Base-by-base conservation (phyloP, 2,113 vertebrate genomes). In the Anas platyrhynchos region DNA sequence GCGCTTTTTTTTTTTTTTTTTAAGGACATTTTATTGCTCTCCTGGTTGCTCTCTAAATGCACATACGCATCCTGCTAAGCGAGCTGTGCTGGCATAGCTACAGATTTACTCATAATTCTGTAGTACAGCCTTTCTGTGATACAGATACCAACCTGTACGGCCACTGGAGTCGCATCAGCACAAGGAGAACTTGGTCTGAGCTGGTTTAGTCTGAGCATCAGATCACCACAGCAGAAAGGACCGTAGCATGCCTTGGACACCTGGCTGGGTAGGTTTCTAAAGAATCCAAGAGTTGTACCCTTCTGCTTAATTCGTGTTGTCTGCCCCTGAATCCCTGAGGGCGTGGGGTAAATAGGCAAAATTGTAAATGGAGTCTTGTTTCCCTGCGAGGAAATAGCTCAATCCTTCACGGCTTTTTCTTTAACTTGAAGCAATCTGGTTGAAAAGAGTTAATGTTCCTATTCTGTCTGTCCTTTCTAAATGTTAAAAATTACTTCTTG, bases 141-240 rank as follows among this genome's bases (percentile, higher is more conserved):
- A 20, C 56, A 16, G 27, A 2, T 23, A 13, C 20, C 0, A 1
- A 50, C 32, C 61, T 17, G 5, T 36, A 23, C 6, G 5, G 29
- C 55, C 65, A 4, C 27, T 23, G 5, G 59, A 14, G 22, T 12
- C 38, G 4, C 26, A 8, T 41, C 38, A 43, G 63, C 10, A 16
- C 15, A 31, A 16, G 12, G 16, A 14, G 38, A 31, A 29, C 20
- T 43, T 66, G 63, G 12, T 29, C 27, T 27, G 38, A 63, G 25
- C 36, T 20, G 12, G 11, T 43, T 43, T 43, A 41, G 63, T 20
- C 63, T 31, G 18, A 43, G 63, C 31, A 43, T 66, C 27, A 12
- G 7, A 13, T 43, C 16, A 52, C 50, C 50, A 13, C 23, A 52
- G 23, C 23, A 17, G 16, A 63, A 63, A 36, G 10, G 25, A 27